These are phyloP conservation scores for Zygothrica quintamaculata DNA, from an alignment of 2,888 invertebrate species.

Conservation along the genomic window DNA sequence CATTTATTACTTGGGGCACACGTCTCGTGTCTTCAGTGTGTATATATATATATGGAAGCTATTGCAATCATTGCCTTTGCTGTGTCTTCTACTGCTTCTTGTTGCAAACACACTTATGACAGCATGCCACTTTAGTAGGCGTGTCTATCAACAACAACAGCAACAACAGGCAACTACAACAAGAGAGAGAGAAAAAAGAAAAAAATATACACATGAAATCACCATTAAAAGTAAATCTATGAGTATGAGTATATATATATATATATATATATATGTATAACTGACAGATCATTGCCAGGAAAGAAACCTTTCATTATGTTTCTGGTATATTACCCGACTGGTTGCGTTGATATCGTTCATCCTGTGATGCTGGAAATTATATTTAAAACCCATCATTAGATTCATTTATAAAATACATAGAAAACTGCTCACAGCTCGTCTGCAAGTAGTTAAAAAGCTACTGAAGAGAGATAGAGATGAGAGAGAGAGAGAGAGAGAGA, in stretches of 20 bases:
- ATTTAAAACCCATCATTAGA: constrained; percentile 68
- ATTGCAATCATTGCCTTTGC: too few relatives aligned
- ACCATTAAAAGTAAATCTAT: constrained; percentile 62
- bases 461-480: too few relatives aligned
- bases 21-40: too few relatives aligned
- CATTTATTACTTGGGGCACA: too few relatives aligned
- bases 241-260: too few relatives aligned
- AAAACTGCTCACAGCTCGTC: constrained; percentile 24
- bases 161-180: constrained; percentile 5
- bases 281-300: constrained; percentile 66
- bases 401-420: constrained; percentile 40
- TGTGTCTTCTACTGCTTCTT: constrained; percentile 45
- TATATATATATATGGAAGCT: too few relatives aligned
- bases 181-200: too few relatives aligned
- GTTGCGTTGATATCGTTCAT: constrained; percentile 60
- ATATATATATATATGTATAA: constrained; percentile 48
- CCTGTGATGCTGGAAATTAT: constrained; percentile 54
- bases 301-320: too few relatives aligned
- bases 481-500: too few relatives aligned
- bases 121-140: constrained; percentile 70
- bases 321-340: constrained; percentile 44
- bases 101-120: constrained; percentile 71
- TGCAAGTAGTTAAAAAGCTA: constrained; percentile 4
- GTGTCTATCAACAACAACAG: constrained; percentile 41
- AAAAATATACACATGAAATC: constrained; percentile 28